Conservation (phyloP, 2,888 invertebrate genomes). For the Teleogryllus oceanicus region DNA sequence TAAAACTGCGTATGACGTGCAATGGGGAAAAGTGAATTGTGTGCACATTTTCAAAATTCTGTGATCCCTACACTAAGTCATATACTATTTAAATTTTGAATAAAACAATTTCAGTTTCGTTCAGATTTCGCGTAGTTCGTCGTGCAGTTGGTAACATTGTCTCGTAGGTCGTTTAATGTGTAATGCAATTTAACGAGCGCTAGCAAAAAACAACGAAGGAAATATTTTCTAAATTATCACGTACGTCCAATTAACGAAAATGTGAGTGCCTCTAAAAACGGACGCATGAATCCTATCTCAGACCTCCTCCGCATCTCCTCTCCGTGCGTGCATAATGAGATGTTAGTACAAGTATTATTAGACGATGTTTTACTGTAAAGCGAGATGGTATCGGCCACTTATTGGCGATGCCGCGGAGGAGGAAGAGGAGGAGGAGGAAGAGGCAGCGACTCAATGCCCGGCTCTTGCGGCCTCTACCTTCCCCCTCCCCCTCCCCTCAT, state of each 20-base stretch:
- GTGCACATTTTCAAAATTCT: too few species aligned
- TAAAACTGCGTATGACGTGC: too few species aligned
- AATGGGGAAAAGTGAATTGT: too few species aligned
- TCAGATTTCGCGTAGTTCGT: too few species aligned
- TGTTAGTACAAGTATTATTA: slow-evolving; percentile 6
- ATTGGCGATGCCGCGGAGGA: neutral
- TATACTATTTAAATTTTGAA: too few species aligned
- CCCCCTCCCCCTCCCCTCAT: neutral
- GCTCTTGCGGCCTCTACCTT: neutral
- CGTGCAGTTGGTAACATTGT: too few species aligned
- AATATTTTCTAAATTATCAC: neutral
- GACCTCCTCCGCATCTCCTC: neutral
- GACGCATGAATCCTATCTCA: slow-evolving; percentile 2
- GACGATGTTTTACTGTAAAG: slow-evolving; percentile 10
- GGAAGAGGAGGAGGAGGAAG: too few species aligned
- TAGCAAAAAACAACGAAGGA: neutral
- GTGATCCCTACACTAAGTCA: too few species aligned
- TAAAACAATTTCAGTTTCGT: too few species aligned
- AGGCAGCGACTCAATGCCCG: neutral
- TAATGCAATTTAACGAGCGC: too few species aligned
- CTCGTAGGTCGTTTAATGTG: too few species aligned
- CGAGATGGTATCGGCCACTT: neutral
- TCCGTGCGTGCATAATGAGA: neutral
- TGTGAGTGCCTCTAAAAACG: neutral
- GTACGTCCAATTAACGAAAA: neutral